A percentile compares a stretch with the other conserved stretches of the same genome.
phyloP scores from a whole-genome alignment of 2,797 vertebrate genomes.

The Sebastes wilsoni region DNA sequence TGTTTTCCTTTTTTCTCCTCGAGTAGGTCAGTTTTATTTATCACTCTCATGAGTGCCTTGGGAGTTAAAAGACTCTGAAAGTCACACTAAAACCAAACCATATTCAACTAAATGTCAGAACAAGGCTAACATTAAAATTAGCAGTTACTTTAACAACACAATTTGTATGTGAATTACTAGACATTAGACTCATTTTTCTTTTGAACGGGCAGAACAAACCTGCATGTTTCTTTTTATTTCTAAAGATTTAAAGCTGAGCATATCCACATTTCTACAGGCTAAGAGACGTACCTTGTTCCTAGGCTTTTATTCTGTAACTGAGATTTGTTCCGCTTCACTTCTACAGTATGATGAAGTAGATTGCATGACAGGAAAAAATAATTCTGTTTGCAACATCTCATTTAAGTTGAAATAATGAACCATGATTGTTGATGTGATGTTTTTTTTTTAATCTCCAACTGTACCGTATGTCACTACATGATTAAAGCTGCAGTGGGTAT shows the following conservation, averaged over 20 bases:
- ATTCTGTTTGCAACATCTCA: background rate
- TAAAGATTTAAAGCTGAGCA: background rate
- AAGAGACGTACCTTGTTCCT: background rate
- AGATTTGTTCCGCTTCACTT: background rate
- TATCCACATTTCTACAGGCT: background rate
- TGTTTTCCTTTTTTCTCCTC: background rate
- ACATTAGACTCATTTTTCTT: background rate
- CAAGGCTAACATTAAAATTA: conserved; percentile 1
- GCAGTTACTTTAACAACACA: background rate
- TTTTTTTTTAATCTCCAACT: background rate
- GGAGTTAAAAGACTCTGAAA: conserved; percentile 16
- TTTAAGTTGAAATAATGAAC: background rate
- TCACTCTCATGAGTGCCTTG: background rate
- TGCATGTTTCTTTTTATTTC: background rate
- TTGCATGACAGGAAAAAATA: background rate
- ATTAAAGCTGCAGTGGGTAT: no score
- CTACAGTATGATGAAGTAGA: background rate
- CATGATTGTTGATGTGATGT: background rate
- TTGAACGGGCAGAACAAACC: background rate
- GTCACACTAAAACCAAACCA: background rate
- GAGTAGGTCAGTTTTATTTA: conserved; percentile 11
- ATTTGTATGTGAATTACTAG: background rate
- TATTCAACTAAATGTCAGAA: conserved; percentile 22
- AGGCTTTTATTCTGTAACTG: background rate
- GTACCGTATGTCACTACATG: background rate